Evolutionary conservation across 2,113 vertebrate species (phyloP).

Genomic region (Muscicapa adusta): DNA sequence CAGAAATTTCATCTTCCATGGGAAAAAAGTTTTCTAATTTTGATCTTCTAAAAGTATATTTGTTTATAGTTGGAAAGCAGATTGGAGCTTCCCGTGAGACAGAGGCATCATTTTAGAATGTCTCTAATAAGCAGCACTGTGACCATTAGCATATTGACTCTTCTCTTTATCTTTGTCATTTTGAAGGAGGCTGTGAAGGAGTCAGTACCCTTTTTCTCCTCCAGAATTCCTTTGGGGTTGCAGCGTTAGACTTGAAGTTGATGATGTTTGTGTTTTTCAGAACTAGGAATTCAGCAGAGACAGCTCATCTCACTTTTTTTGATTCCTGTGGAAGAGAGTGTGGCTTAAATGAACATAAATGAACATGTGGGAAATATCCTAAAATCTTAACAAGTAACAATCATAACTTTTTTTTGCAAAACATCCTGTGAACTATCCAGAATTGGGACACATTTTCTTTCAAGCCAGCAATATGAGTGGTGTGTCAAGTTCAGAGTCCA

Average conservation of each 20-base stretch:
- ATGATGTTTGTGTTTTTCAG: not conserved
- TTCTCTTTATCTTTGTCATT: conserved; percentile 10
- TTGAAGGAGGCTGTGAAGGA: conserved; percentile 27
- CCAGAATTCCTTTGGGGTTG: not conserved
- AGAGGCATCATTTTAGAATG: not conserved
- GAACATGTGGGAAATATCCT: not conserved
- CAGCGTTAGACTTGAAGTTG: not conserved
- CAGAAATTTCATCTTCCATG: not conserved
- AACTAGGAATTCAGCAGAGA: not conserved
- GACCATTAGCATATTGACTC: not conserved
- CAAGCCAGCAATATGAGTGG: not conserved
- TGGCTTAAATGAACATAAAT: not conserved
- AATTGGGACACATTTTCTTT: not conserved
- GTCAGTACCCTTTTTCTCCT: not conserved
- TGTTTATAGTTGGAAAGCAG: not conserved
- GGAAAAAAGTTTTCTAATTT: not conserved
- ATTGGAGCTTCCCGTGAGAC: not conserved
- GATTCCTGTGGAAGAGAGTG: not conserved
- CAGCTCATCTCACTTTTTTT: not conserved
- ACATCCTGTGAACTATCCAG: not conserved
- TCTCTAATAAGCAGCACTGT: not conserved
- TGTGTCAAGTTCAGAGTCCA: not conserved
- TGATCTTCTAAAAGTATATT: not conserved
- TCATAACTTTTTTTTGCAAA: not conserved
- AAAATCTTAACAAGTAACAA: not conserved